phyloP scores from a whole-genome alignment of 2,797 vertebrate species.

The Phoebastria nigripes region DNA sequence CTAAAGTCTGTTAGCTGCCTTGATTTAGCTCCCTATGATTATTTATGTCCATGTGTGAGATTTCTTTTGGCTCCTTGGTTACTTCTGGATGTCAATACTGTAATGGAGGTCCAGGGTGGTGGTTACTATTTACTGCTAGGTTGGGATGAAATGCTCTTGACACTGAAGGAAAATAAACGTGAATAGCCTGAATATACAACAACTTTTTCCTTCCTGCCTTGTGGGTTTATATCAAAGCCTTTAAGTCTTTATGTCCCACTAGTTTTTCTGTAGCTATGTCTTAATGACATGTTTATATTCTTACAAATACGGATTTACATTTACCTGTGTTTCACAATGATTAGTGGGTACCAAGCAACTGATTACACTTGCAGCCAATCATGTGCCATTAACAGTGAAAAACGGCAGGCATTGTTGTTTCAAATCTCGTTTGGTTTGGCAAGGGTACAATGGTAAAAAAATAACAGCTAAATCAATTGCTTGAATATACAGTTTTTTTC shows the following conservation, averaged over 20 bases:
- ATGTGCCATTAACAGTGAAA: conserved; percentile 67
- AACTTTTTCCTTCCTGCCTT: background rate
- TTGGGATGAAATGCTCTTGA: background rate
- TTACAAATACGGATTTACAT: conserved; percentile 52
- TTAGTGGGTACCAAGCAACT: conserved; percentile 70
- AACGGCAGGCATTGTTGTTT: conserved; percentile 65
- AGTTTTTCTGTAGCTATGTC: background rate
- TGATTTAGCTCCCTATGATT: background rate
- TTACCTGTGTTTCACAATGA: conserved; percentile 58
- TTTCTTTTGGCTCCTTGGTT: background rate
- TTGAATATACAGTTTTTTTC: conserved; percentile 52
- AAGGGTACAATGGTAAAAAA: conserved; percentile 22
- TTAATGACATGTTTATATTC: conserved; percentile 29
- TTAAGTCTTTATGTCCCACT: background rate
- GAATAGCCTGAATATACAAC: background rate
- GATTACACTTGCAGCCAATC: conserved; percentile 72
- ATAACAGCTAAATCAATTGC: conserved; percentile 45
- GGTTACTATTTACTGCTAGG: background rate
- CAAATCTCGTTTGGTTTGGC: conserved; percentile 64
- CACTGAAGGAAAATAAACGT: background rate
- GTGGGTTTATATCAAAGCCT: background rate
- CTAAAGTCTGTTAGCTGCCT: background rate
- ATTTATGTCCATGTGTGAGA: background rate
- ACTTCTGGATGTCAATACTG: background rate
- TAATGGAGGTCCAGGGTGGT: background rate